Base-by-base conservation (phyloP, 2,113 vertebrate genomes). In the Brachypteracias leptosomus region DNA sequence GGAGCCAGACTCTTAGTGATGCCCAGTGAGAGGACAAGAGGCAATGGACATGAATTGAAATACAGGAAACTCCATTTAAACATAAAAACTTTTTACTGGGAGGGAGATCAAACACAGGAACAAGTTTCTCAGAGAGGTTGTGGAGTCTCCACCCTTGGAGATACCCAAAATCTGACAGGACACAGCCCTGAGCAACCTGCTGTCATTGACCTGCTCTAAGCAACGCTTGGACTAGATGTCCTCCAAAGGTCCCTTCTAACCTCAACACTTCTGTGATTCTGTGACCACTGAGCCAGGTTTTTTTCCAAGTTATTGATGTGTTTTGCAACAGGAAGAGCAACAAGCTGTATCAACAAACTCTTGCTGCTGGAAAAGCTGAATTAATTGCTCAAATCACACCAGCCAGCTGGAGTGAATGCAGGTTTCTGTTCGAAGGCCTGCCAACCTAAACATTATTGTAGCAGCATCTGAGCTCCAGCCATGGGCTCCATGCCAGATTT, bases 261-360 rank as follows among this genome's bases (percentile, higher is more conserved):
- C 42, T 74, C 79, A 83, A 21, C 4, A 2, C 16, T 88, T 61
- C n/a, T 15, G n/a, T 86, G 70, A 78, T 75, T 86, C 89, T 81
- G 47, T 59, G 68, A 62, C 80, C 49, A 55, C 46, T 4, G 11
- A 55, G 35, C 13, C 38, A 58, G 5, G 2, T 3, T 83, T 68
- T 68, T 55, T 72, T 16, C 49, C 61, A 57, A 54, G 47, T 74
- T 65, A 87, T 31, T 72, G 61, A 84, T 90, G 76, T 91, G 57
- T 78, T 91, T 86, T 90, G 83, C 73, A 77, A 89, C 70, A 95
- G 95, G 88, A 97, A 96, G 82, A 91, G 52, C 70, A 84, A 75
- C 80, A 95, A 96, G 86, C 90, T 95, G 91, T 78, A 84, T 90
- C 90, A 95, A 96, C 93, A 97, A 91, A 94, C 89, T 81, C 81